A percentile compares a stretch with the other conserved stretches of the same genome.
Conservation (phyloP, 92 coral and sea anemone species). For the Siderastrea radians region DNA sequence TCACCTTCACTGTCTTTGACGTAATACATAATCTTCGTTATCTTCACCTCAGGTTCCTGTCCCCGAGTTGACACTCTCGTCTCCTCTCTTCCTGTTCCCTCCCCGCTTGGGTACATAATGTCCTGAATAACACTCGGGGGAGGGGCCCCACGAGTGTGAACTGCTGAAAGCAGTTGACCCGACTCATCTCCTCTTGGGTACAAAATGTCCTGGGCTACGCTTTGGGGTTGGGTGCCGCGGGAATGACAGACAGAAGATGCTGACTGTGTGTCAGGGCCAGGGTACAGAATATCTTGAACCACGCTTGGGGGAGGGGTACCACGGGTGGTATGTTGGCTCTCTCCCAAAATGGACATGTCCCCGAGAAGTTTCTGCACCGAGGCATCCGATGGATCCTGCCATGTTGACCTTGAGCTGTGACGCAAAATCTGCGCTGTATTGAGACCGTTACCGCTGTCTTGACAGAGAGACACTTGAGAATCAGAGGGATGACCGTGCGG, state of each 20-base stretch:
- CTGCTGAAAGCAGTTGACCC: background rate
- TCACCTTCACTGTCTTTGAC: conserved; percentile 66
- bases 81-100: conserved; percentile 31
- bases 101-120: conserved; percentile 79
- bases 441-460: background rate
- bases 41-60: conserved; percentile 82
- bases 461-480: conserved; percentile 43
- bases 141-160: conserved; percentile 78
- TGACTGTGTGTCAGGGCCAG: conserved; percentile 30
- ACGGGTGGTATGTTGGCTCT: conserved; percentile 64
- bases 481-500: conserved; percentile 81
- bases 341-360: conserved; percentile 66
- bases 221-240: conserved; percentile 79
- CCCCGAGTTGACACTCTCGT: conserved; percentile 76
- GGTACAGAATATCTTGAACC: conserved; percentile 80
- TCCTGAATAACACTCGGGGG: conserved; percentile 85
- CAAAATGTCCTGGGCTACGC: conserved; percentile 78
- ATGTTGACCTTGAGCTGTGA: conserved; percentile 68
- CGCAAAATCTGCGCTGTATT: conserved; percentile 40
- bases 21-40: conserved; percentile 85
- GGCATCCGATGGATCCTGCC: conserved; percentile 89
- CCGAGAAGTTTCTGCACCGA: conserved; percentile 79
- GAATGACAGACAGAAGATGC: background rate
- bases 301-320: conserved; percentile 84
- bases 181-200: conserved; percentile 52